Evolutionary conservation across 1,140 invertebrate genomes (phyloP).

Genomic region (Drosophila lini): DNA sequence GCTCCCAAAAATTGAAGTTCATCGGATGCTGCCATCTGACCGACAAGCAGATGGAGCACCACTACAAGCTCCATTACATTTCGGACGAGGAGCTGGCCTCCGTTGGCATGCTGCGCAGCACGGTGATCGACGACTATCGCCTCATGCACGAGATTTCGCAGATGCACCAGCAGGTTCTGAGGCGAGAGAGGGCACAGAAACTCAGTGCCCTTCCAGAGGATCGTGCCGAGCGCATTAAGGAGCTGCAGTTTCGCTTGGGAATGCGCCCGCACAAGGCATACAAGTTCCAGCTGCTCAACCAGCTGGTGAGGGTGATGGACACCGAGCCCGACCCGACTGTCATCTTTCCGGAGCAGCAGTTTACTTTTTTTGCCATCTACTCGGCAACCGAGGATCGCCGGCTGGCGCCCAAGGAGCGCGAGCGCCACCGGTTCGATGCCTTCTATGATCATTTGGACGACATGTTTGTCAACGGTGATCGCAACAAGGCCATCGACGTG

Average conservation of each 20-base stretch:
- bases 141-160: slow-evolving; percentile 51
- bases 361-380: slow-evolving; percentile 36
- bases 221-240: neutral
- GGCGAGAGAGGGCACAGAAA: neutral
- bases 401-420: slow-evolving; percentile 29
- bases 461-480: slow-evolving; percentile 32
- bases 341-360: slow-evolving; percentile 34
- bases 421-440: slow-evolving; percentile 34
- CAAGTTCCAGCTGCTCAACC: slow-evolving; percentile 27
- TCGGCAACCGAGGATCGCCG: neutral
- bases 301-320: slow-evolving; percentile 24
- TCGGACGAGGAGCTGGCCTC: slow-evolving; percentile 43
- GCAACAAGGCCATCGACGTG: slow-evolving; percentile 33
- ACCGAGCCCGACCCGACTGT: slow-evolving; percentile 15
- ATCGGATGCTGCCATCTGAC: slow-evolving; percentile 38
- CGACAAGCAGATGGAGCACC: slow-evolving; percentile 21
- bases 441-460: slow-evolving; percentile 53
- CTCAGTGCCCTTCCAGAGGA: neutral
- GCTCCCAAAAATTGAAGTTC: slow-evolving; percentile 39
- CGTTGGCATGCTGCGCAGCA: slow-evolving; percentile 32
- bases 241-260: neutral
- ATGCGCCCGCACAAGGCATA: slow-evolving; percentile 11
- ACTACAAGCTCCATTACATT: slow-evolving; percentile 43
- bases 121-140: slow-evolving; percentile 62
- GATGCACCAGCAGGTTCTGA: neutral